Evolutionary conservation across 1,140 invertebrate species (phyloP).

Genomic region (Oryctes rhinoceros): DNA sequence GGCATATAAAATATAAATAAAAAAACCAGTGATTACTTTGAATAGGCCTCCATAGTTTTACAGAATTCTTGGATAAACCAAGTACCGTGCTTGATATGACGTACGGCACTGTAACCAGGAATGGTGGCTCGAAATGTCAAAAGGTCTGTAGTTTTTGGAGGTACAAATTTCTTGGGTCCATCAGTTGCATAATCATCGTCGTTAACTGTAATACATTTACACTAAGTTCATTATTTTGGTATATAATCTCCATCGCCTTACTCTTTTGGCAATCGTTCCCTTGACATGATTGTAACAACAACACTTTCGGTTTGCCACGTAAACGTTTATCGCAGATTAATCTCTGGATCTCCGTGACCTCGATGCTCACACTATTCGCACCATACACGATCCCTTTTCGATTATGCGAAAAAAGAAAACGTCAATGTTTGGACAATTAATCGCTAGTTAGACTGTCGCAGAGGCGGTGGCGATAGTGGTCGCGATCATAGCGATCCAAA

Average conservation of each 20-base stretch:
- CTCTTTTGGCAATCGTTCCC: constrained; percentile 53
- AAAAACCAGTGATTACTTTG: constrained; percentile 45
- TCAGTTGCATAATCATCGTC: constrained; percentile 43
- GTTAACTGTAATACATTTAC: constrained; percentile 10
- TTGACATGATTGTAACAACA: constrained; percentile 57
- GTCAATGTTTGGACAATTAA: too few species aligned
- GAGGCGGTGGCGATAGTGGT: too few species aligned
- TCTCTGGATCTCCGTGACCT: constrained; percentile 49
- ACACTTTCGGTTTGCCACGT: constrained; percentile 52
- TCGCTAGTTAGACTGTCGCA: too few species aligned
- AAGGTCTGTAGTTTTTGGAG: constrained; percentile 75
- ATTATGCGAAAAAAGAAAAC: background rate
- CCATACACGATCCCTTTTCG: constrained; percentile 53
- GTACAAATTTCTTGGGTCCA: constrained; percentile 60
- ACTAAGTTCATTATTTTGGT: constrained; percentile 12
- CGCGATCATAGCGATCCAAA: too few species aligned
- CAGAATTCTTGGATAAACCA: constrained; percentile 83
- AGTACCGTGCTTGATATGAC: constrained; percentile 73
- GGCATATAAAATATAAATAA: background rate
- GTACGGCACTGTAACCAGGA: constrained; percentile 77
- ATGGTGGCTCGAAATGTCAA: constrained; percentile 77
- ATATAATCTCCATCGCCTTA: constrained; percentile 41
- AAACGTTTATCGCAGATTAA: constrained; percentile 49
- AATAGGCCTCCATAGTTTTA: constrained; percentile 64
- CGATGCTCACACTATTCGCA: constrained; percentile 53